Conservation (phyloP, 2,888 invertebrate species). For the Chloroclystis v-ata region DNA sequence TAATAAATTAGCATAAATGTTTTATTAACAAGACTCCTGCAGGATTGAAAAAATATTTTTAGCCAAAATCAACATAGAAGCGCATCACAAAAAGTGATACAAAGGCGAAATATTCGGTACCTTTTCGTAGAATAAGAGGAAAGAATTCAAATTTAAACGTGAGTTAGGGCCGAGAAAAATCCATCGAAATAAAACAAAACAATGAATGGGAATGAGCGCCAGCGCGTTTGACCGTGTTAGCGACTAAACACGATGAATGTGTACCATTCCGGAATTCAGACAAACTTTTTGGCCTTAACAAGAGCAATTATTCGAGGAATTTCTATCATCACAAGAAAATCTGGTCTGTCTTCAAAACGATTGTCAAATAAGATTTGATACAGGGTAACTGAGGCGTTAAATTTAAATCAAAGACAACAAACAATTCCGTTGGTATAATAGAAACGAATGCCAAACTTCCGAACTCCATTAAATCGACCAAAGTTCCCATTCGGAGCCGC, state of each 20-base stretch:
- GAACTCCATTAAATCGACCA: slow-evolving; percentile 68
- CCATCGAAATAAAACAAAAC: slow-evolving; percentile 58
- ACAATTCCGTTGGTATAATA: slow-evolving; percentile 64
- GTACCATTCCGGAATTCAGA: slow-evolving; percentile 8
- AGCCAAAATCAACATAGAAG: too few relatives aligned
- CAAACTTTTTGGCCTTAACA: slow-evolving; percentile 5
- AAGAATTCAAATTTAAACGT: slow-evolving; percentile 74
- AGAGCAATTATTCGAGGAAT: slow-evolving; percentile 15
- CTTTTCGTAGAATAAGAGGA: slow-evolving; percentile 74
- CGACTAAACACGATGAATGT: slow-evolving; percentile 29
- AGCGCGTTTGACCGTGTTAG: slow-evolving; percentile 43
- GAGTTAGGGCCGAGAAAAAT: slow-evolving; percentile 59
- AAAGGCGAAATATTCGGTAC: slow-evolving; percentile 75
- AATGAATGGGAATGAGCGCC: slow-evolving; percentile 44
- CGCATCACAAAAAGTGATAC: slow-evolving; percentile 73
- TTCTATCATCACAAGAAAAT: slow-evolving; percentile 29
- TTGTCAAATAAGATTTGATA: slow-evolving; percentile 62
- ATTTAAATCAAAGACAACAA: slow-evolving; percentile 70
- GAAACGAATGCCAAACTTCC: slow-evolving; percentile 69
- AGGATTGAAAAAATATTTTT: too few relatives aligned
- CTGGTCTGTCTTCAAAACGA: slow-evolving; percentile 39
- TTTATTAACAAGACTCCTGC: too few relatives aligned
- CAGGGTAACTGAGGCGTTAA: slow-evolving; percentile 59
- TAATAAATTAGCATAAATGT: too few relatives aligned
- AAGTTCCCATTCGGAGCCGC: slow-evolving; percentile 64